A percentile compares a stretch with the other conserved stretches of the same genome.
These are phyloP conservation scores for Pangasianodon gigas DNA, from an alignment of 2,113 vertebrate species.

Conservation along the genomic window DNA sequence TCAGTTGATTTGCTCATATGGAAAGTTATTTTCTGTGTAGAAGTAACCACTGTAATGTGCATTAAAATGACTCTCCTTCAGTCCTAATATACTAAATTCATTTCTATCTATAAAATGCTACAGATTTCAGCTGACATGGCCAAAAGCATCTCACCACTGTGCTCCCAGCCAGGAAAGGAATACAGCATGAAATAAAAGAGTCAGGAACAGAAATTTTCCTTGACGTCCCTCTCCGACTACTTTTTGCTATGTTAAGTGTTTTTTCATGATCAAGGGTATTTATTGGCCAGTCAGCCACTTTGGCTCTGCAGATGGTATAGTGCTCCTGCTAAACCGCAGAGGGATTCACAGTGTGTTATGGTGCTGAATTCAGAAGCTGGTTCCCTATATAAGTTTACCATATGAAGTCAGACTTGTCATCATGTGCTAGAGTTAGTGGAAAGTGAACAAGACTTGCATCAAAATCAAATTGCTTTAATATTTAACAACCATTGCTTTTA, in stretches of 20 bases:
- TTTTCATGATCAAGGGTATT: conserved; percentile 42
- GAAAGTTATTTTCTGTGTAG: conserved; percentile 42
- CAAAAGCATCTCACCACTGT: conserved; percentile 35
- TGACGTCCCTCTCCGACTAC: conserved; percentile 29
- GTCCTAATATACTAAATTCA: conserved; percentile 33
- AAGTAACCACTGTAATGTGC: conserved; percentile 10
- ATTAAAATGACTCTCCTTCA: conserved; percentile 32
- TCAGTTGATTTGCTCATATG: conserved; percentile 37
- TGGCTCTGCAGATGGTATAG: conserved; percentile 43
- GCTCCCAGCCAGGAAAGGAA: conserved; percentile 50
- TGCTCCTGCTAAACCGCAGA: conserved; percentile 42
- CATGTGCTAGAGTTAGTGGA: conserved; percentile 7
- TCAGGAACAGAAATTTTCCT: conserved; percentile 22
- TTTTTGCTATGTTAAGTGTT: conserved; percentile 38
- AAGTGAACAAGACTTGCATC: conserved; percentile 28
- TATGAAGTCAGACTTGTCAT: conserved; percentile 47
- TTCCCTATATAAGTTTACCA: conserved; percentile 39
- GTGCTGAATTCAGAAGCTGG: conserved; percentile 29
- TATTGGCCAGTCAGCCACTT: conserved; percentile 34
- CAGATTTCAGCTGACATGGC: conserved; percentile 50
- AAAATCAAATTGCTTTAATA: conserved; percentile 31
- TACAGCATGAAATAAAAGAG: conserved; percentile 44
- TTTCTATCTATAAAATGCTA: conserved; percentile 46
- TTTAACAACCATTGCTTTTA: conserved; percentile 5
- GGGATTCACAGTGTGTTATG: conserved; percentile 35